These are phyloP conservation scores for Minunthozetes semirufus DNA, from an alignment of 2,888 invertebrate genomes.

Conservation along the genomic window DNA sequence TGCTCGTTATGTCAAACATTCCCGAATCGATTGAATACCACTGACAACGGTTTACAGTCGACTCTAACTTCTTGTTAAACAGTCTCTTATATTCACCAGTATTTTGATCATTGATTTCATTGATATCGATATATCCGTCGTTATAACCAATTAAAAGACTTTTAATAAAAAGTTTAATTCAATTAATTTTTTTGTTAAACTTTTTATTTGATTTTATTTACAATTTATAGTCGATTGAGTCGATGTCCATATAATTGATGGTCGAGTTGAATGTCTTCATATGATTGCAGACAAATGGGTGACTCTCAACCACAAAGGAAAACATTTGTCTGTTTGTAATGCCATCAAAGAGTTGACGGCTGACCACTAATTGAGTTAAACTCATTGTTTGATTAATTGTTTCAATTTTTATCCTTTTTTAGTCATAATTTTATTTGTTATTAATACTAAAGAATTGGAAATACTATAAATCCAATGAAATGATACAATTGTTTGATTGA, in stretches of 20 bases:
- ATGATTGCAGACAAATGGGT: constrained; percentile 9
- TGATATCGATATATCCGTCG: not conserved
- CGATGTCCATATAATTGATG: constrained; percentile 30
- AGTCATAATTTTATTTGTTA: too few relatives aligned
- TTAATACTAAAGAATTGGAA: too few relatives aligned
- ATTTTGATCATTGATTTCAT: constrained; percentile 12
- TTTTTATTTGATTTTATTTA: not conserved
- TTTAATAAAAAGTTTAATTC: not conserved
- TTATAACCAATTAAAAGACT: constrained; percentile 25
- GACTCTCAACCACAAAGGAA: not conserved
- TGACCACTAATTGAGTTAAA: not conserved
- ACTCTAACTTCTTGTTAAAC: not conserved
- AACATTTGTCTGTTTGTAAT: not conserved
- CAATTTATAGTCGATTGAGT: constrained; percentile 14
- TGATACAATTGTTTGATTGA: too few relatives aligned
- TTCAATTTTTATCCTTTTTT: not conserved
- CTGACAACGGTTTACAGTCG: constrained; percentile 19
- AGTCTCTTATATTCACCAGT: not conserved
- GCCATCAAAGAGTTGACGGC: not conserved
- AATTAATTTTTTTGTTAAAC: not conserved
- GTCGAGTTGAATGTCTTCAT: constrained; percentile 19
- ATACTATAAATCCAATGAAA: too few relatives aligned
- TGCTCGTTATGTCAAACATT: constrained; percentile 21
- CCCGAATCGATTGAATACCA: constrained; percentile 34
- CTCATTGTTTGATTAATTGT: not conserved